Conservation (phyloP, 2,797 vertebrate species). For the Liasis olivaceus region DNA sequence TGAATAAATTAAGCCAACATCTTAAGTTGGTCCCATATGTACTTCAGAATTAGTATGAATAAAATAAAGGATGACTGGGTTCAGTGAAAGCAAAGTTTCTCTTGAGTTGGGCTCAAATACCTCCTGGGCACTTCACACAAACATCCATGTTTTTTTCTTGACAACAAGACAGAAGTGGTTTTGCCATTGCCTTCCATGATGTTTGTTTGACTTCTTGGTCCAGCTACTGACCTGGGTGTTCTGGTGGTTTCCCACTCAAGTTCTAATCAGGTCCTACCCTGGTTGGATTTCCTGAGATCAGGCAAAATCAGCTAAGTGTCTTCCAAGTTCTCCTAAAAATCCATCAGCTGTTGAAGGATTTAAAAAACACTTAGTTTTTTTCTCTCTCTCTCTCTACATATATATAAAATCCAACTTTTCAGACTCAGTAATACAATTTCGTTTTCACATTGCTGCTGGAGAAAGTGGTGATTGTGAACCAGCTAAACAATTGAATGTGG, state of each 20-base stretch:
- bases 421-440: not conserved
- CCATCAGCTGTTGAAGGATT: too few species aligned
- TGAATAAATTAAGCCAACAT: not conserved
- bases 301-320: not conserved
- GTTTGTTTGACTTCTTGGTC: not conserved
- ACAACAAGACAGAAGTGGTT: not conserved
- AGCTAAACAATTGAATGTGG: not conserved
- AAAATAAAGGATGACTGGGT: not conserved
- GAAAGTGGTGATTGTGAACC: not conserved
- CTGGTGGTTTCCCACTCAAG: rapidly evolving
- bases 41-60: not conserved
- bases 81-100: not conserved
- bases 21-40: not conserved
- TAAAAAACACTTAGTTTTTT: too few species aligned
- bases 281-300: not conserved
- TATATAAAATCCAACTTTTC: not conserved
- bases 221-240: not conserved
- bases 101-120: not conserved
- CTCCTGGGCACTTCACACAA: not conserved
- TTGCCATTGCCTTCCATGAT: not conserved
- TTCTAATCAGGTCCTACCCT: not conserved
- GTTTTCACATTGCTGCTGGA: not conserved
- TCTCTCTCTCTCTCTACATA: not conserved
- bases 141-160: not conserved
- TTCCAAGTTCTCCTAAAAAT: not conserved